These are phyloP conservation scores for Nibea albiflora DNA, from an alignment of 2,113 vertebrate genomes.

Conservation along the genomic window DNA sequence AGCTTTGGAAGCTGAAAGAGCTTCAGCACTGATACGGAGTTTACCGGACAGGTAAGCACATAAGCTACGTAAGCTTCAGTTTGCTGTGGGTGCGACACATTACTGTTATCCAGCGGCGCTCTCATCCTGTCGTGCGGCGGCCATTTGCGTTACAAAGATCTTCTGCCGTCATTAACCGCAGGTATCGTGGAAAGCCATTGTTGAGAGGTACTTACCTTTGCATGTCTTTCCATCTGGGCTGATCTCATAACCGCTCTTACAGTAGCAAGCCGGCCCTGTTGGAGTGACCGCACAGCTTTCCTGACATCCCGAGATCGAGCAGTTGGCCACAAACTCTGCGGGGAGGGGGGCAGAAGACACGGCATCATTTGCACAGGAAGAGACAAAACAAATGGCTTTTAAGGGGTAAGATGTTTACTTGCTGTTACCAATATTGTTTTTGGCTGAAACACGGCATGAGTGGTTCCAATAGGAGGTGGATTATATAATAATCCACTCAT, in stretches of 20 bases:
- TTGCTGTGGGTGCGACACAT: constrained; percentile 5
- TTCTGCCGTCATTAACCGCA: not conserved
- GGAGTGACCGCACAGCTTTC: constrained; percentile 90
- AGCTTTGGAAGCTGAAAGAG: not conserved
- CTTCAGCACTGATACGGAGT: not conserved
- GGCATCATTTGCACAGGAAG: not conserved
- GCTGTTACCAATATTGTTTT: not conserved
- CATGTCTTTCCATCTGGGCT: constrained; percentile 89
- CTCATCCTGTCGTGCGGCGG: not conserved
- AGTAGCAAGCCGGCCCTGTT: constrained; percentile 89
- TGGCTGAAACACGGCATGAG: not conserved
- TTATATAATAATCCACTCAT: constrained; percentile 34
- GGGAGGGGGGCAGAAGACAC: not conserved
- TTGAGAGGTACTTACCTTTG: constrained; percentile 86
- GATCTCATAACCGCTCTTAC: constrained; percentile 92
- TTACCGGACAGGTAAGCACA: not conserved
- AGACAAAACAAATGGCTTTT: not conserved
- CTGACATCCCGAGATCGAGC: constrained; percentile 86
- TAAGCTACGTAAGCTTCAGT: not conserved
- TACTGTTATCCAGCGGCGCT: not conserved
- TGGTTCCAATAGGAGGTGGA: not conserved
- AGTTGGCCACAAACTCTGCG: constrained; percentile 89
- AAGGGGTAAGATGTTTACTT: not conserved
- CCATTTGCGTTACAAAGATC: not conserved
- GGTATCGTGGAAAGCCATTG: not conserved